Evolutionary conservation across 2,113 vertebrate genomes (phyloP).

Genomic region (Hemiscyllium ocellatum): DNA sequence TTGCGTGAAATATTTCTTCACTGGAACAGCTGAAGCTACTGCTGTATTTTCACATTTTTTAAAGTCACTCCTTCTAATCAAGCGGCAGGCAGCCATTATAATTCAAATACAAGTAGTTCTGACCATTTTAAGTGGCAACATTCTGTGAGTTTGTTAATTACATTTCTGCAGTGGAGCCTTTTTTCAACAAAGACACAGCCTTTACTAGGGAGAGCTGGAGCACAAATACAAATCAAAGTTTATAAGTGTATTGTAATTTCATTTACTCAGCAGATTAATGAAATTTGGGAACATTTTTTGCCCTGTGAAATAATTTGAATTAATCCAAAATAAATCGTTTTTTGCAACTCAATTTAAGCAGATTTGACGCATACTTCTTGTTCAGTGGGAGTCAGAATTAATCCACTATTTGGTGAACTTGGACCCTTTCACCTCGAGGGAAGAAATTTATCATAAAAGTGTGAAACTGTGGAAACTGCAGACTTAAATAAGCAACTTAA

Average conservation of each 20-base stretch:
- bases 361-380: not conserved
- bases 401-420: not conserved
- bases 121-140: slow-evolving; percentile 34
- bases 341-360: not conserved
- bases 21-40: slow-evolving; percentile 1
- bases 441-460: not conserved
- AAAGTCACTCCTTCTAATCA: slow-evolving; percentile 27
- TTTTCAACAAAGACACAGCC: not conserved
- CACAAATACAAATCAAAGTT: slow-evolving; percentile 30
- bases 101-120: slow-evolving; percentile 23
- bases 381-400: not conserved
- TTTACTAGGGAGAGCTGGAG: not conserved
- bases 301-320: slow-evolving; percentile 17
- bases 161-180: slow-evolving; percentile 20
- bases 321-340: not conserved
- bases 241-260: not conserved
- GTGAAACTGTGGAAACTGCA: slow-evolving; percentile 9
- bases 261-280: not conserved
- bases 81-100: slow-evolving; percentile 1
- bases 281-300: not conserved
- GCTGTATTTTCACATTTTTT: slow-evolving; percentile 10
- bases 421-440: not conserved
- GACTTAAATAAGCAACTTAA: slow-evolving; percentile 19
- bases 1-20: slow-evolving; percentile 11
- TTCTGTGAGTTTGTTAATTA: slow-evolving; percentile 30